Evolutionary conservation across 2,797 vertebrate genomes (phyloP), one percentile per base, ranked within the genome.

Genomic region (Sebastolobus alascanus): DNA sequence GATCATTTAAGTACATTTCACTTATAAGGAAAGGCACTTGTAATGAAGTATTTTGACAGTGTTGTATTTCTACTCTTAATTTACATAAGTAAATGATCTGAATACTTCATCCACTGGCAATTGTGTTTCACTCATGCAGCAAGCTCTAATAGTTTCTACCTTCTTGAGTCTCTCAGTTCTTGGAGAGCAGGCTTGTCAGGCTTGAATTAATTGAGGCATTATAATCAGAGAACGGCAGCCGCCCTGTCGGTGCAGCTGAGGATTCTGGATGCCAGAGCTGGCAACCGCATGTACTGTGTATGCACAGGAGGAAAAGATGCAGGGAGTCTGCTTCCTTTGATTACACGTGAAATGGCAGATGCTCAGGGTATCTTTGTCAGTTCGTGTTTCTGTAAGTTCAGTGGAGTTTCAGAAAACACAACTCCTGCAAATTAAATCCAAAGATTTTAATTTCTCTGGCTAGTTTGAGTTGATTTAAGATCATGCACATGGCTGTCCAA

Each of bases 191-290:
- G 29, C 66, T 79, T 52, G 68, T 85, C 67, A 70, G 54, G 67
- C 80, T 77, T 72, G 84, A 84, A 77, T 82, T 79, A 87, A 74
- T 60, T 73, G 54, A 86, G 69, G 79, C 75, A 43, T 79, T 80
- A 43, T 70, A 86, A 88, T 89, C 89, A 78, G 80, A 83, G 75
- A 77, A 46, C 43, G 77, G 58, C 85, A 82, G 80, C 40, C 46
- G 79, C 63, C 75, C 71, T 77, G 73, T 75, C 31, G 27, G 69
- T 87, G 82, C 85, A 73, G 72, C 52, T 87, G 77, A 80, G 73
- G 58, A 61, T 65, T 79, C 61, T 69, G 79, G 77, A 76, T 84
- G 56, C 35, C 64, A 69, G 37, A 50, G 75, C 64, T 82, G 78
- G 82, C 60, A 66, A 27, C 69, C 25, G 8, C 4, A 2, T 55